Evolutionary conservation across 2,113 vertebrate species (phyloP).

Genomic region (Nothocercus nigrocapillus): DNA sequence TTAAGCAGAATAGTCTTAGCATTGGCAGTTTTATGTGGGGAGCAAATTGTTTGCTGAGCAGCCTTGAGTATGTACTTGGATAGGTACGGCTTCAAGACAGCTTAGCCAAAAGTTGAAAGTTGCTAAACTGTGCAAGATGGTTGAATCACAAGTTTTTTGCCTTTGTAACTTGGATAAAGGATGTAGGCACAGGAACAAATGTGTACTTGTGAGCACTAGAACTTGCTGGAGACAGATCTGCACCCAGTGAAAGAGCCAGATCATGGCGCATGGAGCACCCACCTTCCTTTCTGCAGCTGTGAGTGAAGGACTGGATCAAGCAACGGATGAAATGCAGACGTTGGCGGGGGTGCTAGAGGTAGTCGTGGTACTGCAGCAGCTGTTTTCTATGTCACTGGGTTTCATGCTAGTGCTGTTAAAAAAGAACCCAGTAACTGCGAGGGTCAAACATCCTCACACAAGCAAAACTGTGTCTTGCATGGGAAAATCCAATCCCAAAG

Average conservation of each 20-base stretch:
- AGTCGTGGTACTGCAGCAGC: neutral
- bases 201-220: neutral
- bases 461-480: neutral
- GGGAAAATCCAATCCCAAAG: neutral
- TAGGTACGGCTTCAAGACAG: neutral
- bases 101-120: neutral
- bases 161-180: neutral
- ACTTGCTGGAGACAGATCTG: neutral
- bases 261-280: neutral
- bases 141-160: neutral
- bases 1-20: neutral
- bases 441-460: neutral
- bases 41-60: neutral
- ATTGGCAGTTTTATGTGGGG: neutral
- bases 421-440: neutral
- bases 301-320: fast-evolving
- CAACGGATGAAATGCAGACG: neutral
- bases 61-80: neutral
- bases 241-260: neutral
- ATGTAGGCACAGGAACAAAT: neutral
- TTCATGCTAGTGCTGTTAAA: neutral
- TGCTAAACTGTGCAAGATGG: neutral
- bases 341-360: neutral
- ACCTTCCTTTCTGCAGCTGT: neutral
- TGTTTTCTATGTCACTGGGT: neutral